A percentile compares a stretch with the other conserved stretches of the same genome.
These are phyloP conservation scores for Climacteris rufus DNA, from an alignment of 2,113 vertebrate species.

Conservation along the genomic window DNA sequence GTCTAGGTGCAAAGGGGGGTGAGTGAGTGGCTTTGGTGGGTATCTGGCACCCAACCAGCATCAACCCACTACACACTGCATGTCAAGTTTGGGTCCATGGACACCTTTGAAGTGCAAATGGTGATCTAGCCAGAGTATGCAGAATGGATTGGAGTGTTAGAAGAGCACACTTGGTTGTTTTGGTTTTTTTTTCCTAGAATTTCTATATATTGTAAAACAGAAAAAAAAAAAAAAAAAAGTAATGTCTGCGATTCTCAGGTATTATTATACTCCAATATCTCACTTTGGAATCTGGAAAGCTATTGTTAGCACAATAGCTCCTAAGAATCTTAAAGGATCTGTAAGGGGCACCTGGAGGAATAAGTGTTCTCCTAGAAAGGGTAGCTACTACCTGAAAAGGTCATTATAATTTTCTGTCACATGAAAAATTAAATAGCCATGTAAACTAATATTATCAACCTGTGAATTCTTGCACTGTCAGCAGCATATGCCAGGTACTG, in stretches of 20 bases:
- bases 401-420: not conserved
- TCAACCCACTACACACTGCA: not conserved
- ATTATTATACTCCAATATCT: not conserved
- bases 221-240: not conserved
- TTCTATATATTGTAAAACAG: not conserved
- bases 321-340: not conserved
- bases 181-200: not conserved
- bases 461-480: not conserved
- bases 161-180: not conserved
- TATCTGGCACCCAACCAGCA: not conserved
- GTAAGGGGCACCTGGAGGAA: not conserved
- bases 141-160: not conserved
- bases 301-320: not conserved
- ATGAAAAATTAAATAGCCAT: not conserved
- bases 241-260: not conserved
- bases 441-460: not conserved
- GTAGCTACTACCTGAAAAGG: not conserved
- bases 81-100: not conserved
- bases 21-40: not conserved
- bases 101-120: not conserved
- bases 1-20: not conserved
- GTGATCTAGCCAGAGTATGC: not conserved
- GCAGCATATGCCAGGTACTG: not conserved
- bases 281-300: not conserved
- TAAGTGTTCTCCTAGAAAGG: not conserved